Base-by-base conservation (phyloP, 1,140 invertebrate species). In the Lordiphosa mommai region DNA sequence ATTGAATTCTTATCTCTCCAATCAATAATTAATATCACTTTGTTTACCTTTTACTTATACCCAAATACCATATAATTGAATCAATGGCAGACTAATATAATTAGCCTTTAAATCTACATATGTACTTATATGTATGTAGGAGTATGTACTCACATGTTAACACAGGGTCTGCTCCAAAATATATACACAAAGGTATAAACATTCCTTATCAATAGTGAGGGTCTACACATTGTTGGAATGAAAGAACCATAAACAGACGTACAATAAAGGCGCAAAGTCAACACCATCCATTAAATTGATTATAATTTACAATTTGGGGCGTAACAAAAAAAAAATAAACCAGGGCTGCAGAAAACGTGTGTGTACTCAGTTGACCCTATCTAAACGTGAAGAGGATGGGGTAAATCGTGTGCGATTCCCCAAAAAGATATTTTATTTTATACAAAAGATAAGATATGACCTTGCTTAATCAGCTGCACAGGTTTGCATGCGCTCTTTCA, bases 371-470 rank as follows among this genome's bases (percentile, higher is more conserved):
- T 47, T 16, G 13, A 30, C 9, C 34, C 17, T 12, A 46, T 3
- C 40, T n/a, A 17, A 20, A 30, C 2, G 32, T 34, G 16, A 7
- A 10, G 7, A 14, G 34, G 17, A 41, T 43, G 12, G 40, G 27
- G 38, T 27, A 27, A 41, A 23, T 27, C 23, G 23, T 27, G 23
- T 27, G 23, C 23, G 23, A 27, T 27, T 27, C 6, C 4, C 23
- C 7, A 7, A 27, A 27, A 27, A 0, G 0, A 27, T 27, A 27
- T 27, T 27, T 7, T 23, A 23, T 23, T 2, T 27, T n/a, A 41
- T 27, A 43, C 12, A 12, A 29, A 10, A 16, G 76, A 80, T 82
- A 61, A 67, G 60, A 57, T 47, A 43, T 46, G 76, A 82, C 74
- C 74, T 80, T 80, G 76, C 34, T 13, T 6, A 37, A 13, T 14